These are phyloP conservation scores for Cepaea nemoralis DNA, from an alignment of 1,140 invertebrate genomes.

Conservation along the genomic window DNA sequence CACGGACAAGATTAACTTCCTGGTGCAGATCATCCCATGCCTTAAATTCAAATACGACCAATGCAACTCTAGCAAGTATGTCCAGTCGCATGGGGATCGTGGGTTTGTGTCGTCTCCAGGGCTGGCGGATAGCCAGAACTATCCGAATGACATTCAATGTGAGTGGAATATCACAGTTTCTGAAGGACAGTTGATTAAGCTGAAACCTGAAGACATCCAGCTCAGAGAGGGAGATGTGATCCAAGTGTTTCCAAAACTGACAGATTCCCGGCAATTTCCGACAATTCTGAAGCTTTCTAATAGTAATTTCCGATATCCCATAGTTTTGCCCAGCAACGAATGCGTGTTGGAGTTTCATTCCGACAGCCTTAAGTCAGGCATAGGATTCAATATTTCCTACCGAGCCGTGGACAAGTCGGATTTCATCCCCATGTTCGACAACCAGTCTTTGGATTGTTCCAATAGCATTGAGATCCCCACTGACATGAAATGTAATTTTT, in stretches of 20 bases:
- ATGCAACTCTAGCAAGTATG: slow-evolving; percentile 12
- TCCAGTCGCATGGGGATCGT: not conserved
- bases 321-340: slow-evolving; percentile 10
- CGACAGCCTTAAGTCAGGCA: slow-evolving; percentile 4
- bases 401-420: not conserved
- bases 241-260: not conserved
- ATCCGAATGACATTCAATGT: slow-evolving; percentile 18
- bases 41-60: not conserved
- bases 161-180: slow-evolving; percentile 1
- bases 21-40: slow-evolving; percentile 17
- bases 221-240: slow-evolving; percentile 19
- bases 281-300: not conserved
- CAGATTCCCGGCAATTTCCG: not conserved
- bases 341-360: not conserved
- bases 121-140: not conserved
- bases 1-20: slow-evolving; percentile 19
- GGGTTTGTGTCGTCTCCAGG: slow-evolving; percentile 22
- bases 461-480: not conserved
- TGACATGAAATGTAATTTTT: not conserved
- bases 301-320: not conserved
- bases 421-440: slow-evolving; percentile 18
- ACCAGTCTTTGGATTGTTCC: slow-evolving; percentile 4
- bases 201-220: not conserved
- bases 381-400: slow-evolving; percentile 31
- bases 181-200: not conserved